Evolutionary conservation across 2,888 invertebrate species (phyloP), one percentile per base, ranked within the genome.

Genomic region (Eledona agricola): DNA sequence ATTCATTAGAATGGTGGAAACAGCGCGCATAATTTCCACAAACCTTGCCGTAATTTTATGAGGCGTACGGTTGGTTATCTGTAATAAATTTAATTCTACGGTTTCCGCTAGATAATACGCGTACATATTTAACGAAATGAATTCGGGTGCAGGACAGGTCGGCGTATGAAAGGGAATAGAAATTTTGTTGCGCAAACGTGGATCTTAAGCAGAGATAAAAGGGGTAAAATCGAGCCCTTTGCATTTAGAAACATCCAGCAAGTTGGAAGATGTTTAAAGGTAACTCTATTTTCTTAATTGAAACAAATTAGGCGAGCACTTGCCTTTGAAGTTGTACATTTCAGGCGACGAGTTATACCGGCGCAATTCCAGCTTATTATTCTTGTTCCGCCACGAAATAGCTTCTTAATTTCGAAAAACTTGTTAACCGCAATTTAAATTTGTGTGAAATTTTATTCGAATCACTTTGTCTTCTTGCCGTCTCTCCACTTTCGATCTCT

Each of bases 381-480:
- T 72, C 70, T 62, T 67, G 69, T 71, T 73, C 70, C 71, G 67
- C 62, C 60, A 52, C 65, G 70, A 70, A 68, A 74, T 75, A 64
- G 73, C 72, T 73, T 71, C 72, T 69, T 72, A 72, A 73, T 72
- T 72, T 69, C 69, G 60, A 67, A 71, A 73, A 75, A 73, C 71
- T 73, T 67, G 72, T 75, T 73, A 74, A 71, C 72, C 72, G 60
- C 72, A 72, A 73, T 72, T 72, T 72, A 66, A 73, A 73, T 72
- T 72, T 72, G 72, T 65, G 68, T 69, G 69, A 72, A 71, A 73
- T 71, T 75, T 71, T 67, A 72, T 74, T 67, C 57, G 65, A 62
- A 65, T 67, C 68, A 51, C 70, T 70, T 68, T 69, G 65, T 50
- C 38, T n/a, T n/a, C n/a, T 40, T 32, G 49, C 17, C 34, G 9